Conservation (phyloP, 2,888 invertebrate genomes). For the Diarsia dahlii region DNA sequence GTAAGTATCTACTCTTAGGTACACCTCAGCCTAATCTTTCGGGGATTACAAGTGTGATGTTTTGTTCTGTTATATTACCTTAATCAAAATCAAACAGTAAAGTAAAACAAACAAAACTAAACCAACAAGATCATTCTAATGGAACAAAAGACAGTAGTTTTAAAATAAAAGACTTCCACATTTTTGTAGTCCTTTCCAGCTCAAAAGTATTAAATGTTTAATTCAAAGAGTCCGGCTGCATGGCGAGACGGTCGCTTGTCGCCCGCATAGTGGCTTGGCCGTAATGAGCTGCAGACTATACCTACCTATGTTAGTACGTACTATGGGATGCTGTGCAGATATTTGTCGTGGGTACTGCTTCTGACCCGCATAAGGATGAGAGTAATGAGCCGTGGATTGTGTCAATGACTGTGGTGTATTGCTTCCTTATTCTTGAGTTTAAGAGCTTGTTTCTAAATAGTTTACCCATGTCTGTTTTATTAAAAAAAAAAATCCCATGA, state of each 20-base stretch:
- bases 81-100: conserved; percentile 6
- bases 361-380: conserved; percentile 30
- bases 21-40: too few species aligned
- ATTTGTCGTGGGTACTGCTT: conserved; percentile 11
- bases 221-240: conserved; percentile 52
- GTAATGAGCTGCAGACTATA: conserved; percentile 41
- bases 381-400: conserved; percentile 46
- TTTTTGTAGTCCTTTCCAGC: conserved; percentile 45
- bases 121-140: conserved; percentile 22
- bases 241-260: conserved; percentile 26
- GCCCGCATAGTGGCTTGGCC: conserved; percentile 50
- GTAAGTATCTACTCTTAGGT: too few species aligned
- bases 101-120: conserved; percentile 25
- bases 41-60: too few species aligned
- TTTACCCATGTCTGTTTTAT: not conserved
- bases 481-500: too few species aligned
- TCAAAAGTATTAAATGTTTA: conserved; percentile 65
- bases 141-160: conserved; percentile 40
- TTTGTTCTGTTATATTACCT: not conserved
- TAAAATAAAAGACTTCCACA: conserved; percentile 41
- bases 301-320: not conserved
- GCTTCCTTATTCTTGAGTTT: not conserved
- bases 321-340: conserved; percentile 29
- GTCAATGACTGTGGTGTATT: conserved; percentile 14
- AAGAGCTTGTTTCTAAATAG: not conserved